Evolutionary conservation across 2,797 vertebrate genomes (phyloP), one percentile per base, ranked within the genome.

Genomic region (Onychomys leucogaster): DNA sequence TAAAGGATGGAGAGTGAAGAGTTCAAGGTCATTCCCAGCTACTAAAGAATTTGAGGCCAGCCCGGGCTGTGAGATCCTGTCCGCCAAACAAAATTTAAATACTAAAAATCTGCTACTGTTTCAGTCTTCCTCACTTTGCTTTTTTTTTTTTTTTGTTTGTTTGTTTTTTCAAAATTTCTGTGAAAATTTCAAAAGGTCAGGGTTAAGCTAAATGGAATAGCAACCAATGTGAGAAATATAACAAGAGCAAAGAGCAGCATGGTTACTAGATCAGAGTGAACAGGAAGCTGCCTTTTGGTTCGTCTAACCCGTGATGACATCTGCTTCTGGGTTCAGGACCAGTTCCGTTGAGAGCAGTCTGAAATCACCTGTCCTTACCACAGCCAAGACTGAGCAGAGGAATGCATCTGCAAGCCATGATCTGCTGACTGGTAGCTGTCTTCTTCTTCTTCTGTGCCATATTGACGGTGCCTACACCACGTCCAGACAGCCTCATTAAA

Each of bases 251-350:
- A 95, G 82, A 85, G 23, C 13, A 8, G 12, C 11, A 5, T 27
- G 71, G 76, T 91, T 97, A 89, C 91, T 27, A 27, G 88, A 59
- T 65, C 55, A 2, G 27, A 87, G 11, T 75, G 61, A 94, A 85
- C 91, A 63, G 71, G 52, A 93, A 73, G 23, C 41, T 46, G 57
- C 37, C 89, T 94, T 95, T 25, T 94, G 94, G 37, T 95, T 89
- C 11, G 21, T 95, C n/a, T 87, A 69, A 89, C 86, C 59, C 17
- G 6, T 37, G 46, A 73, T 77, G 32, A 52, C 76, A 84, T 57
- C 55, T 8, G 2, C 16, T 6, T 13, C 3, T 34, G 59, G 34
- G n/a, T 32, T 89, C 59, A 90, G 21, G n/a, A 46, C 27, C 85
- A 9, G 34, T 14, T 46, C 23, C 27, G 25, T 23, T 90, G 23